Percentiles rank a stretch among this genome's conserved stretches.
These are phyloP conservation scores for Natrix natrix DNA, from an alignment of 2,797 vertebrate genomes.

Conservation along the genomic window DNA sequence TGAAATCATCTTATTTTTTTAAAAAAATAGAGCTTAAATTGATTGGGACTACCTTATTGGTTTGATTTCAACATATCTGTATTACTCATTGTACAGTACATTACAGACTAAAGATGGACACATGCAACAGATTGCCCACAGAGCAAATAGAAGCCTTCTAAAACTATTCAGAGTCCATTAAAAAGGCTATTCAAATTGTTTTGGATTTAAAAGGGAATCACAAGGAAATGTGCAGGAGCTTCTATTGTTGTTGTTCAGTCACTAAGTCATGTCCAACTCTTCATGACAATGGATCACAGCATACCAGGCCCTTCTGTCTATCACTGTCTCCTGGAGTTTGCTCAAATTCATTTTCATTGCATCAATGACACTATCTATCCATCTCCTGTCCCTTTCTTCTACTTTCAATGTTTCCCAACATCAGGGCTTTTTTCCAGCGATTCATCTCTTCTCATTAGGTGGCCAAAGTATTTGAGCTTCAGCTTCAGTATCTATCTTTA, in stretches of 20 bases:
- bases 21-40: neutral
- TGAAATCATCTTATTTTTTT: neutral
- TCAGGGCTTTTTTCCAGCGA: neutral
- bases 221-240: neutral
- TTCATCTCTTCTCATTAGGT: neutral
- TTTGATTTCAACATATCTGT: neutral
- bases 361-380: neutral
- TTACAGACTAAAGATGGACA: neutral
- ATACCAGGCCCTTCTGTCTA: neutral
- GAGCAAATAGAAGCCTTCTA: neutral
- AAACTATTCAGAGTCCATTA: neutral
- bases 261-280: neutral
- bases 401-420: neutral
- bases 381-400: neutral
- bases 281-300: neutral
- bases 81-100: neutral
- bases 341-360: neutral
- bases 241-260: neutral
- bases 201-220: neutral
- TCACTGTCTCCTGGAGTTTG: neutral
- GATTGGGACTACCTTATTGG: neutral
- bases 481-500: neutral
- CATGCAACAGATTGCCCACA: neutral
- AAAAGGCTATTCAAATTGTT: neutral
- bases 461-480: neutral